Conservation (phyloP, 1,140 invertebrate genomes). For the Calliphora vicina region DNA sequence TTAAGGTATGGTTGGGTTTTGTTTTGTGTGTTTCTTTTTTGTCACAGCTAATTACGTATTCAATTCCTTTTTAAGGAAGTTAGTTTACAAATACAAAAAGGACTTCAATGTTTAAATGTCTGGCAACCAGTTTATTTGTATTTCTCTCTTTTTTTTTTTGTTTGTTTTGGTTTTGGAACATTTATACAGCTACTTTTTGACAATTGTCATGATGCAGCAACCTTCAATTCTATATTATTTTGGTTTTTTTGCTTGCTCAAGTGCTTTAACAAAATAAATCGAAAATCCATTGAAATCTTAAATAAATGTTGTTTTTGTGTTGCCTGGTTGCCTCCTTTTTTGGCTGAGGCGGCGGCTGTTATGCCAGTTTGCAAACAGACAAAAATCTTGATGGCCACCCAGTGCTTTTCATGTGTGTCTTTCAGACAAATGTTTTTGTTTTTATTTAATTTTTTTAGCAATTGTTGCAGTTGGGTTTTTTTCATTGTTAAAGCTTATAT, state of each 20-base stretch:
- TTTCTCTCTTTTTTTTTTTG: not conserved
- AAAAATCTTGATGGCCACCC: conserved; percentile 23
- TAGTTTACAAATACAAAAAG: not conserved
- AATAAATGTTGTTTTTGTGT: not conserved
- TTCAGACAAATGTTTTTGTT: not conserved
- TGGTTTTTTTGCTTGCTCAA: not conserved
- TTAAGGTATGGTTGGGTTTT: not conserved
- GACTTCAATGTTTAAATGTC: not conserved
- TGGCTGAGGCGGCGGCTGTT: not conserved
- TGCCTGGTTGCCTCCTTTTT: not conserved
- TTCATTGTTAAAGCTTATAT: not conserved
- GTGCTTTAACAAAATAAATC: not conserved
- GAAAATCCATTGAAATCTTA: not conserved
- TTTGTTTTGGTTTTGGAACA: conserved; percentile 7
- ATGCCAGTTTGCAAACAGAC: not conserved
- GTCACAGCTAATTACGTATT: conserved; percentile 18
- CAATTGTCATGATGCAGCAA: not conserved
- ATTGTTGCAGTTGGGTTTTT: too few relatives aligned
- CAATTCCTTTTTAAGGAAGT: not conserved
- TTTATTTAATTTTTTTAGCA: too few relatives aligned
- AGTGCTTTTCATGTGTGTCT: not conserved
- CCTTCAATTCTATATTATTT: not conserved
- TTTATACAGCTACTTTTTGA: not conserved
- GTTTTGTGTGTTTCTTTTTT: not conserved
- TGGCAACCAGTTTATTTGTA: conserved; percentile 7